Conservation (phyloP, 2,888 invertebrate species). For the Synergus gifuensis region DNA sequence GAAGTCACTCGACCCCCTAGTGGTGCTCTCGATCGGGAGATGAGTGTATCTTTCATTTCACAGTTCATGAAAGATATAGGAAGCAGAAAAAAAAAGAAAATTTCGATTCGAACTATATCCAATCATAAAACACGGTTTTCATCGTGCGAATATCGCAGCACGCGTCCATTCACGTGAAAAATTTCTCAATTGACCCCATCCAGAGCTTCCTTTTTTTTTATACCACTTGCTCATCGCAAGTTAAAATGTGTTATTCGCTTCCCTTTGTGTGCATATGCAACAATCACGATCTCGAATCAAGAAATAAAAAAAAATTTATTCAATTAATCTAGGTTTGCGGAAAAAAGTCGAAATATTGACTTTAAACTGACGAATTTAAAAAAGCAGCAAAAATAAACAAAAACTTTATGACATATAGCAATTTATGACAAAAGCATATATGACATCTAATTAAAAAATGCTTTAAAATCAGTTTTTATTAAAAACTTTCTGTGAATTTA, state of each 20-base stretch:
- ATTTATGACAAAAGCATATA: too few relatives aligned
- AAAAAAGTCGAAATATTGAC: neutral
- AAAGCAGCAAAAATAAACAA: neutral
- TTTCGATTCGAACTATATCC: neutral
- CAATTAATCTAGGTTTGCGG: neutral
- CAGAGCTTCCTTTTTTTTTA: neutral
- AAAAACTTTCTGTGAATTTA: too few relatives aligned
- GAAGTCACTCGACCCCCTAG: too few relatives aligned
- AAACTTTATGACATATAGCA: too few relatives aligned
- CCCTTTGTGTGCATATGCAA: constrained; percentile 13
- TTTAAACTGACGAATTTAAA: neutral
- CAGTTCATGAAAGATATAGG: neutral
- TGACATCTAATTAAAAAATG: too few relatives aligned
- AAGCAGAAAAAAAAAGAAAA: neutral
- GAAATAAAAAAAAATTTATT: neutral
- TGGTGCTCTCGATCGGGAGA: too few relatives aligned
- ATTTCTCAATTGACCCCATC: neutral
- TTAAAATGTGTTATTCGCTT: neutral
- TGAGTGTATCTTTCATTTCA: neutral
- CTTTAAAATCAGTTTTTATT: too few relatives aligned
- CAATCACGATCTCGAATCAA: constrained; percentile 6
- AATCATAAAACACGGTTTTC: neutral
- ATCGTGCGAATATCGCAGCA: neutral
- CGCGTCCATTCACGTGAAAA: neutral
- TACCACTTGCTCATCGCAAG: neutral